phyloP scores from a whole-genome alignment of 2,113 vertebrate species.

The Cyphomyrus discorhynchus region DNA sequence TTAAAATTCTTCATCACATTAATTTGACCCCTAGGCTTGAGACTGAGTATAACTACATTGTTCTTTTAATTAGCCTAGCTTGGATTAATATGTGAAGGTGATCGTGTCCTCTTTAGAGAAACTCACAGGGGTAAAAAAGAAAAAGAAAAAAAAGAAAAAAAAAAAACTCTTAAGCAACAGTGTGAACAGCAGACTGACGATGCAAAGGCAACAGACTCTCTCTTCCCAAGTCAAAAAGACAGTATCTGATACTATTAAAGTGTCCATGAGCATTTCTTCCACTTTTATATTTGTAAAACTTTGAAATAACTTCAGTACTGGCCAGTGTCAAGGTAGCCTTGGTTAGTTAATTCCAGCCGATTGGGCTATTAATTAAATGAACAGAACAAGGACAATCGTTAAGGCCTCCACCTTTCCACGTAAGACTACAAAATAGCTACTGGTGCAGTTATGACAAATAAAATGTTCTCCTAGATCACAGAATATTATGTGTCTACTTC shows the following conservation, averaged over 20 bases:
- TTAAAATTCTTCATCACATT: neutral
- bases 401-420: neutral
- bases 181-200: neutral
- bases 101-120: neutral
- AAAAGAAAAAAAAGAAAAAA: neutral
- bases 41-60: neutral
- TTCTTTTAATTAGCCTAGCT: conserved; percentile 6
- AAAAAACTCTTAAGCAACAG: neutral
- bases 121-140: neutral
- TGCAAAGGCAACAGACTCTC: neutral
- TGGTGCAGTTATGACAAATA: neutral
- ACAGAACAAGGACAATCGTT: neutral
- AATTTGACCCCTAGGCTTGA: conserved; percentile 9
- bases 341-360: neutral
- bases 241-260: neutral
- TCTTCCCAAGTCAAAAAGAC: neutral
- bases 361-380: neutral
- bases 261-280: neutral
- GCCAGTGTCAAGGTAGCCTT: neutral
- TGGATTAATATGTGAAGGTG: conserved; percentile 10
- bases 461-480: neutral
- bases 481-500: neutral
- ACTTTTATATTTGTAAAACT: neutral
- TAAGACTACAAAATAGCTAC: neutral
- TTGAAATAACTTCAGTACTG: neutral